Evolutionary conservation across 1,140 invertebrate species (phyloP).

Genomic region (Lordiphosa clarofinis): DNA sequence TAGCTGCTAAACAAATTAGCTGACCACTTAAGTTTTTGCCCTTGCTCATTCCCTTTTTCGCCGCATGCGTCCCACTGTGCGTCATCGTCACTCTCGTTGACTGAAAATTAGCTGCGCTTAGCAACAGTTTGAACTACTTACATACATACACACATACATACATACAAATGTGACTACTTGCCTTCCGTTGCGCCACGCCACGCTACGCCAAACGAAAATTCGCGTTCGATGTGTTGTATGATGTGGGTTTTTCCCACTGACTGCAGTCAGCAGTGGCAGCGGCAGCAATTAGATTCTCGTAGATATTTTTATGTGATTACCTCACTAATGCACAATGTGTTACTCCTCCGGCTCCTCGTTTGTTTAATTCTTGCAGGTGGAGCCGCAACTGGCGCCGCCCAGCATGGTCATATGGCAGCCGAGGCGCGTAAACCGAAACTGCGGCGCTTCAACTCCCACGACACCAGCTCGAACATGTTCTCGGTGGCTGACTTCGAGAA

Average conservation of each 20-base stretch:
- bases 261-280: constrained; percentile 40
- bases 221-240: constrained; percentile 14
- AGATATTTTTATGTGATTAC: constrained; percentile 55
- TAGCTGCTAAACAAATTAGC: too few species aligned
- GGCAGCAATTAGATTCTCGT: constrained; percentile 52
- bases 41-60: constrained; percentile 18
- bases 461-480: constrained; percentile 79
- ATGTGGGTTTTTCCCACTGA: constrained; percentile 63
- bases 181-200: constrained; percentile 42
- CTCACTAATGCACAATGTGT: constrained; percentile 55
- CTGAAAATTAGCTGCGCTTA: constrained; percentile 70
- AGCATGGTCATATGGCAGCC: constrained; percentile 49
- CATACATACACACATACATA: constrained; percentile 19
- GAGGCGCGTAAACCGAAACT: constrained; percentile 76
- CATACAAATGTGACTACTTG: constrained; percentile 16
- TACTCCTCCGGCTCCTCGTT: constrained; percentile 26
- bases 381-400: constrained; percentile 48
- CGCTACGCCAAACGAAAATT: constrained; percentile 25
- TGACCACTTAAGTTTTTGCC: constrained; percentile 11
- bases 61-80: constrained; percentile 37
- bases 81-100: constrained; percentile 35
- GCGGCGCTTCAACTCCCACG: constrained; percentile 78
- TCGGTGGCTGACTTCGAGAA: constrained; percentile 79
- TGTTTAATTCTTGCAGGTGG: constrained; percentile 47
- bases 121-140: constrained; percentile 65